Percentiles rank a stretch among this genome's conserved stretches.
Evolutionary conservation across 1,140 invertebrate species (phyloP).

Genomic region (Chionoecetes opilio): DNA sequence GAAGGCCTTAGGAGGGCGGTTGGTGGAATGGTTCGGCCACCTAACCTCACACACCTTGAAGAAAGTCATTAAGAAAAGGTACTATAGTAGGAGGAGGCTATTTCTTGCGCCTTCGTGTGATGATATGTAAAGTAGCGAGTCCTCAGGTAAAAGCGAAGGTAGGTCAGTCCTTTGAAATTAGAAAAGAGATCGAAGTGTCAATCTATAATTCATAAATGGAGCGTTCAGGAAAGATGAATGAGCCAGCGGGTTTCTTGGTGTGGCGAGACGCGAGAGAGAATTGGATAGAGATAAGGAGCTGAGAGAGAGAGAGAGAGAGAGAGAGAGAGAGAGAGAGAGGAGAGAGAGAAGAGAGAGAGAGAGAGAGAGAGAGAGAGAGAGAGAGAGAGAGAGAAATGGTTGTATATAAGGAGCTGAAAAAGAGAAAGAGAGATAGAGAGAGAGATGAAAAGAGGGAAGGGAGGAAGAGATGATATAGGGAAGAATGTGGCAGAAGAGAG

Average conservation of each 20-base stretch:
- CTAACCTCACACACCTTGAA: background rate
- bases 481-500: too few species aligned
- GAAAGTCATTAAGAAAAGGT: conserved; percentile 34
- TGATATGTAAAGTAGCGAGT: conserved; percentile 10
- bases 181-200: background rate
- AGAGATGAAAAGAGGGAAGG: background rate
- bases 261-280: background rate
- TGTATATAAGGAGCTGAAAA: background rate
- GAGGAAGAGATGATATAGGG: too few species aligned
- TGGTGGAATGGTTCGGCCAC: too few species aligned
- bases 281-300: background rate
- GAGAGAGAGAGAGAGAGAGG: conserved; percentile 25
- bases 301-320: background rate
- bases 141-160: background rate
- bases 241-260: background rate
- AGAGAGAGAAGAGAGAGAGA: background rate
- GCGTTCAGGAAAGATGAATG: background rate
- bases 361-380: background rate
- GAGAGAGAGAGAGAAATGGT: background rate
- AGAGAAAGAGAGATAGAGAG: background rate
- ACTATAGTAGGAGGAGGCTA: background rate
- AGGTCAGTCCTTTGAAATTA: background rate
- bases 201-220: background rate
- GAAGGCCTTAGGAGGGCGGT: background rate
- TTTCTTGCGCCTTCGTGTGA: background rate